phyloP scores from a whole-genome alignment of 1,140 invertebrate genomes.

The Papilio dardanus region DNA sequence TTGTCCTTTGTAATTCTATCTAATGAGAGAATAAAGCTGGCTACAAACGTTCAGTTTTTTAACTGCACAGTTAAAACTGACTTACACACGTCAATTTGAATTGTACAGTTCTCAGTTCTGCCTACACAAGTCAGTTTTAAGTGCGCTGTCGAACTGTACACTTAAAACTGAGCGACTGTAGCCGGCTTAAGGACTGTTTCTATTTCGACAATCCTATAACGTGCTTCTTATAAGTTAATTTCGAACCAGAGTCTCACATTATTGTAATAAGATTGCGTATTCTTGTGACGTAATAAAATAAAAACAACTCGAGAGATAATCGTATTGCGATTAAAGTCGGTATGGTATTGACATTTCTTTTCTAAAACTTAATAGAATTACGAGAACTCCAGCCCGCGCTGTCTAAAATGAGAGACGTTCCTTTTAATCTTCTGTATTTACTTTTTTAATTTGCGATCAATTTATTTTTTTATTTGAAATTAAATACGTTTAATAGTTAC shows the following conservation, averaged over 20 bases:
- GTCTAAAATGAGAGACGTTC: slow-evolving; percentile 2
- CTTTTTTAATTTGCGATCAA: neutral
- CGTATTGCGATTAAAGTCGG: slow-evolving; percentile 4
- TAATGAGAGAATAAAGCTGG: no score
- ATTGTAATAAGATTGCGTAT: neutral
- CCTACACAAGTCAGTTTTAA: no score
- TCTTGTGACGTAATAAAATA: neutral
- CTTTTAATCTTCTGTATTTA: slow-evolving; percentile 3
- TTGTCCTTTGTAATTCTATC: no score
- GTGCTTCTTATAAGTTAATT: neutral
- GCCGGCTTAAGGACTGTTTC: no score
- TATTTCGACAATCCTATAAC: neutral
- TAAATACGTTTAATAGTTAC: neutral
- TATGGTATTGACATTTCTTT: slow-evolving; percentile 13
- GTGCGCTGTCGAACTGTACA: no score
- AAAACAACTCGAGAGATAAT: slow-evolving; percentile 5
- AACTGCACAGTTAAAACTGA: no score
- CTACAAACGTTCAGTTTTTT: no score
- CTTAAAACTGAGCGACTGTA: no score
- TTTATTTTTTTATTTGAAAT: neutral
- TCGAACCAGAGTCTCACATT: neutral
- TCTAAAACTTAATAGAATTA: slow-evolving; percentile 17
- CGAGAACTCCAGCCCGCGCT: neutral
- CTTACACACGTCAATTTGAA: no score
- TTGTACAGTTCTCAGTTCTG: no score